A percentile compares a stretch with the other conserved stretches of the same genome.
phyloP scores from a whole-genome alignment of 2,888 invertebrate species.

The Ctena decussata region DNA sequence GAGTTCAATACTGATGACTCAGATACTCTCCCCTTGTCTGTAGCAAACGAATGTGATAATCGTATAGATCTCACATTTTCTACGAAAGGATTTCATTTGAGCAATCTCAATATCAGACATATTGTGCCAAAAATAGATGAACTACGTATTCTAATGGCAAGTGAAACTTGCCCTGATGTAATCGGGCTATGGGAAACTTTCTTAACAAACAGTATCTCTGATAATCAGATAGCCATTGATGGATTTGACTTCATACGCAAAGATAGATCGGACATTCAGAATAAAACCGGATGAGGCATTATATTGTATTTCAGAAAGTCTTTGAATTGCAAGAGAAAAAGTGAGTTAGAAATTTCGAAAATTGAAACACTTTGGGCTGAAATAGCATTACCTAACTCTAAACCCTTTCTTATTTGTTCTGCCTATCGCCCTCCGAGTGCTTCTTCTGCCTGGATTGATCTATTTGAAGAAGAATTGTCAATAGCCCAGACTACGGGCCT shows the following conservation, averaged over 20 bases:
- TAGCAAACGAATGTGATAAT: neutral
- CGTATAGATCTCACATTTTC: neutral
- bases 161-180: neutral
- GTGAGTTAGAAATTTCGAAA: constrained; percentile 3
- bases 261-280: neutral
- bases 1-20: neutral
- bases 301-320: neutral
- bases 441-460: neutral
- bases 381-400: neutral
- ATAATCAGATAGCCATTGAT: neutral
- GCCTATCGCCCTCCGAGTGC: constrained; percentile 2
- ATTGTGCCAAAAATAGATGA: neutral
- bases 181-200: neutral
- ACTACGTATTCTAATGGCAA: neutral
- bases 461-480: constrained; percentile 10
- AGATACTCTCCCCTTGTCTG: neutral
- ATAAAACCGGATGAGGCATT: constrained; percentile 14
- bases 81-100: neutral
- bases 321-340: neutral
- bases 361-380: constrained; percentile 17
- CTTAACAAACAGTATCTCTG: neutral
- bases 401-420: constrained; percentile 15
- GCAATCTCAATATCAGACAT: neutral
- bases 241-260: neutral
- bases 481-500: neutral